These are phyloP conservation scores for Salvator merianae DNA, from an alignment of 2,113 vertebrate species.

Conservation along the genomic window DNA sequence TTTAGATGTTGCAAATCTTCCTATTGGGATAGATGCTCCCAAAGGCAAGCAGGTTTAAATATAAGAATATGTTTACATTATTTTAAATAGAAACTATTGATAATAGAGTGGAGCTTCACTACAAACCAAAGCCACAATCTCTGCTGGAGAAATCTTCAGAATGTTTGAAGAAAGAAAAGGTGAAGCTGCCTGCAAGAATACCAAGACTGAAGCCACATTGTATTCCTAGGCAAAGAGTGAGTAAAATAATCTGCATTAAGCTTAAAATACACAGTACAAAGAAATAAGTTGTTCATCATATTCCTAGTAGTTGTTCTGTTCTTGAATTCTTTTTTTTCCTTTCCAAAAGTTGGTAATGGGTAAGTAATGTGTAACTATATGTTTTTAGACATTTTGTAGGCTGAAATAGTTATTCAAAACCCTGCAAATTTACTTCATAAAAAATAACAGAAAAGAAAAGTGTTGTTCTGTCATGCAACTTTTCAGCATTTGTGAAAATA, in stretches of 20 bases:
- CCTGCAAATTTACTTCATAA: neutral
- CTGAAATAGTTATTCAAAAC: neutral
- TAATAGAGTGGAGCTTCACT: neutral
- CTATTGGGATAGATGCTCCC: neutral
- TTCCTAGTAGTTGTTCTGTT: constrained; percentile 24
- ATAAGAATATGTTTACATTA: neutral
- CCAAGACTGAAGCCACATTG: constrained; percentile 70
- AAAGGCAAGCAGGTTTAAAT: neutral
- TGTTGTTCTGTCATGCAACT: neutral
- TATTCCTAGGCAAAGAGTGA: constrained; percentile 80
- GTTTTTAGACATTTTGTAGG: neutral
- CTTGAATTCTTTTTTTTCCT: neutral
- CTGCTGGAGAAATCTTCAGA: constrained; percentile 76
- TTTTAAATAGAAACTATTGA: constrained; percentile 36
- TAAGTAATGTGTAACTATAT: neutral
- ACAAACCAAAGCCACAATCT: constrained; percentile 55
- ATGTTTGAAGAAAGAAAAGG: constrained; percentile 75
- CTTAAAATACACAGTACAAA: neutral
- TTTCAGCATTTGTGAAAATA: neutral
- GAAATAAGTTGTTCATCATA: neutral
- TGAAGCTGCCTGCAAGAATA: constrained; percentile 77
- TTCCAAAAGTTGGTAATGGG: neutral
- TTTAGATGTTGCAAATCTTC: neutral
- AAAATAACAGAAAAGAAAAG: too few relatives aligned
- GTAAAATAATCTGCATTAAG: neutral